phyloP scores from a whole-genome alignment of 2,113 vertebrate genomes.

The Apodemus speciosus region DNA sequence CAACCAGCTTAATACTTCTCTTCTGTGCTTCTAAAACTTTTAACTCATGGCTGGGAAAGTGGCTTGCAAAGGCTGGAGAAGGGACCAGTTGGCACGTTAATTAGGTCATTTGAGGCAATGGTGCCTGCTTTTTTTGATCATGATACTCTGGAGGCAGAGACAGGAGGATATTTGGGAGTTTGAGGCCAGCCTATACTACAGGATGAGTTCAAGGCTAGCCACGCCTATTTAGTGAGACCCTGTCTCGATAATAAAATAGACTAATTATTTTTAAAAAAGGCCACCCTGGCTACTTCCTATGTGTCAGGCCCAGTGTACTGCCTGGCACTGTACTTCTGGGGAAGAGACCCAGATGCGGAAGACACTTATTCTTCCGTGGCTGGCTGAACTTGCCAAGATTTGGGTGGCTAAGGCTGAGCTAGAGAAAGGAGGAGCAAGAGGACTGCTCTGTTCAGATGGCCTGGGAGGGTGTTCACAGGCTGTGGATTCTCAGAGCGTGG shows the following conservation, averaged over 20 bases:
- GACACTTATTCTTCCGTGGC: not conserved
- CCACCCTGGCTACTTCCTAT: not conserved
- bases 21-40: constrained; percentile 27
- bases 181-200: not conserved
- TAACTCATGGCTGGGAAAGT: not conserved
- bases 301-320: not conserved
- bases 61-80: not conserved
- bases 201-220: not conserved
- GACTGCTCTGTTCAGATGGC: not conserved
- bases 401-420: not conserved
- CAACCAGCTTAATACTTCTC: not conserved
- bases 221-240: not conserved
- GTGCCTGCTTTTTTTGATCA: not conserved
- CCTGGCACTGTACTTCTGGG: not conserved
- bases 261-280: not conserved
- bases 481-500: not conserved
- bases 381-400: not conserved
- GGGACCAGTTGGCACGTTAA: not conserved
- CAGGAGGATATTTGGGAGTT: not conserved
- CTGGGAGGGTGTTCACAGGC: not conserved
- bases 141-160: not conserved
- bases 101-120: too few species aligned
- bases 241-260: too few species aligned
- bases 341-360: not conserved
- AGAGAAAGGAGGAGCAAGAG: not conserved